Base-by-base conservation (phyloP, 2,797 vertebrate genomes). In the Gadopsis bispinosus region DNA sequence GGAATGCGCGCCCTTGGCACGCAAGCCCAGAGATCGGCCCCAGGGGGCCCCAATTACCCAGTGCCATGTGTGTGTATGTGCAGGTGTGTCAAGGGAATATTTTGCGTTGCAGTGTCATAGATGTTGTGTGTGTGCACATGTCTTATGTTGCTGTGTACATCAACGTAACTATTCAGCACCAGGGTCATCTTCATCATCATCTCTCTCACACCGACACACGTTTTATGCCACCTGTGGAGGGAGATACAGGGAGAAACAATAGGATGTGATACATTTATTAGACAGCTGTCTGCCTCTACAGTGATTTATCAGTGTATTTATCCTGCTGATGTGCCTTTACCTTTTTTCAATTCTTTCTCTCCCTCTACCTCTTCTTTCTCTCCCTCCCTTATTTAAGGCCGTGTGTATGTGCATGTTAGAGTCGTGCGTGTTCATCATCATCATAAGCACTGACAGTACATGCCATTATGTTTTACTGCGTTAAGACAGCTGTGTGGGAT, bases 281-380 rank as follows among this genome's bases (percentile, higher is more conserved):
- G 85, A 90, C 90, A 87, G 82, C 80, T 78, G 71, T 58, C 80
- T 84, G 75, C 72, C 79, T 73, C 76, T 41, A 22, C 79, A 37
- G 47, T 90, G 91, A 93, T 93, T 93, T 90, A 92, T 91, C 81
- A 73, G 51, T 55, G 68, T 89, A 83, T 92, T 92, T 90, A 87
- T 85, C 80, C 74, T 70, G 70, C 71, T 91, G 79, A 91, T 90
- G 83, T 75, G 72, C 73, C 63, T 67, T 85, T 85, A 83, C 89
- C 83, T 75, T 77, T 64, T 70, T 61, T 51, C 45, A 75, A 60
- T 62, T 58, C 39, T 67, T 53, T 81, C 62, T 76, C 43, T n/a
- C 17, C 53, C 67, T 51, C 39, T 43, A 37, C 20, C 35, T 62
- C 59, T 10, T 73, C 61, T 53, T 35, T 70, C 73, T 68, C 19